Percentiles rank a stretch among this genome's conserved stretches.
These are phyloP conservation scores for Ptyas mucosa DNA, from an alignment of 2,113 vertebrate species.

Conservation along the genomic window DNA sequence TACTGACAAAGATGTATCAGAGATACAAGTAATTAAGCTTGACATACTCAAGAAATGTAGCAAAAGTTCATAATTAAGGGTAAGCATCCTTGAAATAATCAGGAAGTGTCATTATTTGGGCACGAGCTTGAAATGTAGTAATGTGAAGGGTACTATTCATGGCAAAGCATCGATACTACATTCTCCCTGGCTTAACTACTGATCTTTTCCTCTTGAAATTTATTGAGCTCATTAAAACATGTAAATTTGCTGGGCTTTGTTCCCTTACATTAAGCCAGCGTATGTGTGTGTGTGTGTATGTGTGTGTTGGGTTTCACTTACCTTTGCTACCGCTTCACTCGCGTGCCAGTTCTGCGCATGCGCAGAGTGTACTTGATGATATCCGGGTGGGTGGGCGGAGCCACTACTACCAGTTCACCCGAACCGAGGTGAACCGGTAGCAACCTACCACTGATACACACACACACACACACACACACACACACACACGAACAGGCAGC, in stretches of 20 bases:
- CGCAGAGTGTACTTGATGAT: no score
- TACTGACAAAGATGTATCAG: slow-evolving; percentile 11
- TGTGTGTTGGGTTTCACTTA: no score
- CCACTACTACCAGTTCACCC: no score
- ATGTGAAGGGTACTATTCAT: neutral
- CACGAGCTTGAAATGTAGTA: slow-evolving; percentile 44
- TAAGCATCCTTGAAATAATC: slow-evolving; percentile 37
- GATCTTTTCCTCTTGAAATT: neutral
- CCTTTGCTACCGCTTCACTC: no score
- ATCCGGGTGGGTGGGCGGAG: no score
- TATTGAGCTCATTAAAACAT: neutral
- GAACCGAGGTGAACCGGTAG: no score
- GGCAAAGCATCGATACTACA: slow-evolving; percentile 14
- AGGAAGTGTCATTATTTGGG: slow-evolving; percentile 31
- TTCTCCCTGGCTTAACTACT: neutral
- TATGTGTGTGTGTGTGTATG: no score
- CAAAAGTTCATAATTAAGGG: slow-evolving; percentile 31
- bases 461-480: no score
- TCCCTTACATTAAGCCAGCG: neutral
- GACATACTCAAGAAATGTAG: slow-evolving; percentile 22
- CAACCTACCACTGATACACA: no score
- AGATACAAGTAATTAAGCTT: slow-evolving; percentile 11
- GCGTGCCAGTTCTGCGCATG: no score
- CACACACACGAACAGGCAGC: neutral
- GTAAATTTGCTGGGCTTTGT: neutral